Evolutionary conservation across 2,797 vertebrate genomes (phyloP), one percentile per base, ranked within the genome.

Genomic region (Arrhamphus sclerolepis): DNA sequence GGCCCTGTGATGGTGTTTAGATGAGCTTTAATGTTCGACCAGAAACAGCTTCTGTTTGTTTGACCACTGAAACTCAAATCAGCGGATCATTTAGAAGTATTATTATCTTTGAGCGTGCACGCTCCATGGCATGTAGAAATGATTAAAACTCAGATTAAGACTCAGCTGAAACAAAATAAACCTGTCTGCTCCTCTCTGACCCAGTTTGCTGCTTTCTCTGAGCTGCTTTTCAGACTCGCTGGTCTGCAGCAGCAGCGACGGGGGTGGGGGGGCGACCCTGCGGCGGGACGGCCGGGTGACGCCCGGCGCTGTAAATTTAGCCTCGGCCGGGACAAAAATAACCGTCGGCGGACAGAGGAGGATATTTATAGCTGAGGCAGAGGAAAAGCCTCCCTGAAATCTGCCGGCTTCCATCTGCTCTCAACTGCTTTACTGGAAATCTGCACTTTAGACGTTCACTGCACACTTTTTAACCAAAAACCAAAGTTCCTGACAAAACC

Each of bases 231-330:
- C 7, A 59, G 44, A 56, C 31, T 56, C 26, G 71, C 50, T 47
- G 29, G 3, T 31, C 39, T 21, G 51, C 24, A 20, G 19, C 21
- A 9, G 5, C 4, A 22, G 2, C 10, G 34, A 9, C 5, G 22
- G 2, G 19, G 34, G 14, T 5, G 46, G 52, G 39, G 22, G 11
- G 61, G 52, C 22, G 58, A 39, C 29, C 55, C 60, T 74, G 78
- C 0, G 66, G 83, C 17, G 6, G 66, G 66, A 79, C 55, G 46
- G 71, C 56, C 5, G 43, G 73, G 68, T 44, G 63, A 67, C 64
- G 66, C 81, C 78, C 38, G 13, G 49, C 43, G 53, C 38, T 4
- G 77, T 78, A 79, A 75, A 82, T 83, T 83, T 86, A 86, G 77
- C 65, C 55, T 68, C 51, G 76, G 65, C 47, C 1, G 31, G 34